Base-by-base conservation (phyloP, 2,113 vertebrate genomes). In the Pangasianodon hypophthalmus region DNA sequence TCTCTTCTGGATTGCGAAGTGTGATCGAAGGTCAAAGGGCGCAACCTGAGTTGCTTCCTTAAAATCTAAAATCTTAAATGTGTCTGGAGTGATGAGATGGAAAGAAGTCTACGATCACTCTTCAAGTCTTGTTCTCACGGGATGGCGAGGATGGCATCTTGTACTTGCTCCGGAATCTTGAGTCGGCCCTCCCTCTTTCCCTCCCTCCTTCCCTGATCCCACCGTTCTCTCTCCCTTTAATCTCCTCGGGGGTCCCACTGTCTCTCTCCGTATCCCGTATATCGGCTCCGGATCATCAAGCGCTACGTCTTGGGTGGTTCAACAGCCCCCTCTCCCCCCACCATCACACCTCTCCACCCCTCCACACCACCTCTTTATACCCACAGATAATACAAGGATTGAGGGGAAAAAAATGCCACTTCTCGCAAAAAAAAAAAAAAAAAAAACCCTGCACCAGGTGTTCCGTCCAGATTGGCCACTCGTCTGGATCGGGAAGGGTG, bases 401-500 rank as follows among this genome's bases (percentile, higher is more conserved):
- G 87, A 62, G 82, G 82, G 82, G 29, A 4, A 6, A 1, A 67
- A 88, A 91, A 87, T 29, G 60, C 75, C 86, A 90, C 88, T 87
- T 90, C 75, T 60, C 73, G 48, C 1, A 32, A 32, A 21, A 41
- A 84, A 37, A 37, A 58, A 37, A 83, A 54, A 29, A 83, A 50
- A 86, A 75, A 69, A 81, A 91, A 41, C 77, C 79, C 69, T 90
- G 88, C 91, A 88, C 92, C 91, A 93, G 91, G 91, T 93, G 92
- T 91, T 87, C 79, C 48, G 85, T 86, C 86, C 52, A 81, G 84
- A 91, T 91, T 92, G 89, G 89, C 86, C 69, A 86, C 64, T 90
- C 88, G 88, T 87, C 86, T 90, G 93, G 84, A 87, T 87, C 64
- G 64, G 79, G 54, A 87, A 92, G 80, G 88, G 89, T 80, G 86